phyloP scores from a whole-genome alignment of 2,113 vertebrate genomes.

The Astur gentilis region DNA sequence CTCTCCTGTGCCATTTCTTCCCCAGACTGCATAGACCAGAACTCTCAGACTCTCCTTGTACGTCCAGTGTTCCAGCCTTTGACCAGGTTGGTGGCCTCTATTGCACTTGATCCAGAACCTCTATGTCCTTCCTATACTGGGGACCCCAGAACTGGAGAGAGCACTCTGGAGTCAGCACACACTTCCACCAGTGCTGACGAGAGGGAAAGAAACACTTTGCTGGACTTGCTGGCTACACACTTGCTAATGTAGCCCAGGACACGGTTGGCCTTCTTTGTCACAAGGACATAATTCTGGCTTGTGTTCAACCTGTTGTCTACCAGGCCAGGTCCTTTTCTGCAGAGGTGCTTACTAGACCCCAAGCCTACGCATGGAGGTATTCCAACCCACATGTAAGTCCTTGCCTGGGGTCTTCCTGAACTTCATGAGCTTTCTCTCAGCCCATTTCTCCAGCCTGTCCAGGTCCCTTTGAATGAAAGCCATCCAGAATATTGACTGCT shows the following conservation, averaged over 20 bases:
- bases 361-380: neutral
- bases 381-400: neutral
- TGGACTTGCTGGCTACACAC: neutral
- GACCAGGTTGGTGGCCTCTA: neutral
- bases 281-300: neutral
- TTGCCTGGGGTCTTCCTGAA: neutral
- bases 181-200: neutral
- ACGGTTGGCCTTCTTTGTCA: fast-evolving
- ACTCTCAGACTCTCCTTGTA: neutral
- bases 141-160: neutral
- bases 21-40: neutral
- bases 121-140: neutral
- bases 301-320: neutral
- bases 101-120: neutral
- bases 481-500: neutral
- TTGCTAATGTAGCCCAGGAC: neutral
- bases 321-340: neutral
- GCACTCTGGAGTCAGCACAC: neutral
- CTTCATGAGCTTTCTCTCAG: neutral
- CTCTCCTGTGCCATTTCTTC: neutral
- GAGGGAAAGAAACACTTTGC: neutral
- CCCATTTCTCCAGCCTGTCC: neutral
- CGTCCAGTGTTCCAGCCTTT: neutral
- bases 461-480: neutral
- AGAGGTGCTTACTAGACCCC: neutral